phyloP scores from a whole-genome alignment of 2,113 vertebrate species.

The Anolis sagrei region DNA sequence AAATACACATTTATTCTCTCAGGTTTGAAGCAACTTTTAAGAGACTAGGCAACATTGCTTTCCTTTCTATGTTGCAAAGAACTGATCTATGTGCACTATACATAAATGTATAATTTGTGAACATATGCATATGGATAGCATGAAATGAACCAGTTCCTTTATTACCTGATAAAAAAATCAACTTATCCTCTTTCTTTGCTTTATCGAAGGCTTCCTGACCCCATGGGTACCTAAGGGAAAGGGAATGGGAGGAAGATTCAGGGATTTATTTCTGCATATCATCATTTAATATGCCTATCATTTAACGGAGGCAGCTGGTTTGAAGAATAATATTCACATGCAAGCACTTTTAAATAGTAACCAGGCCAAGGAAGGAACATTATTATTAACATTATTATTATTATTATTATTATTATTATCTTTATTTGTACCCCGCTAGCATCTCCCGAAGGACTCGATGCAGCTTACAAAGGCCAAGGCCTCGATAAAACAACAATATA shows the following conservation, averaged over 20 bases:
- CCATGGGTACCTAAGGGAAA: slow-evolving; percentile 87
- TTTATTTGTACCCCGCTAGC: too few species aligned
- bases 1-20: not conserved
- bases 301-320: not conserved
- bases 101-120: not conserved
- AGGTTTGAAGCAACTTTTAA: not conserved
- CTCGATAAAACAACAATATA: too few species aligned
- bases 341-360: not conserved
- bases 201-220: slow-evolving; percentile 93
- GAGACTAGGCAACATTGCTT: not conserved
- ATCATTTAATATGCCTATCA: not conserved
- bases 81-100: not conserved
- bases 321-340: not conserved
- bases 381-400: too few species aligned
- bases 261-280: not conserved
- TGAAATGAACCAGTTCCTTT: rapidly evolving
- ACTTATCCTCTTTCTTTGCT: slow-evolving; percentile 89
- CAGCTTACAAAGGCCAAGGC: too few species aligned
- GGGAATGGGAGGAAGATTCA: not conserved
- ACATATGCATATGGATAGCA: rapidly evolving
- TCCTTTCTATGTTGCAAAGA: not conserved
- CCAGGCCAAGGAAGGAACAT: too few species aligned
- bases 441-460: too few species aligned
- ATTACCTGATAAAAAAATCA: slow-evolving; percentile 93
- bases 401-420: too few species aligned